A percentile compares a stretch with the other conserved stretches of the same genome.
phyloP scores from a whole-genome alignment of 2,113 vertebrate genomes.

The Vidua macroura region DNA sequence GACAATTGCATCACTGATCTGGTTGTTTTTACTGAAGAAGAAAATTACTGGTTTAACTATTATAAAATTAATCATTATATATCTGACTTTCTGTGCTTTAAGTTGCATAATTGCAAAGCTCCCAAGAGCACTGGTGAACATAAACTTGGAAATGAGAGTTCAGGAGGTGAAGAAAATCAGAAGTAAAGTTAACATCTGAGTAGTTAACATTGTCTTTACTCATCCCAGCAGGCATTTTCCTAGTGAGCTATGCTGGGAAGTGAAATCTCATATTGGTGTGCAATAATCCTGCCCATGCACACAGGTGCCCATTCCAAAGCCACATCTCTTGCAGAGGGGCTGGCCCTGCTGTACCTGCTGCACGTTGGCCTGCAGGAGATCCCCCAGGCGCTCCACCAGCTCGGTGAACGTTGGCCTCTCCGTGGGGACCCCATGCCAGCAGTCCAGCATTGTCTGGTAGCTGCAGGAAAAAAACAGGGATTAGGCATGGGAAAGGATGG shows the following conservation, averaged over 20 bases:
- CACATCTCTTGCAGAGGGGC: fast-evolving
- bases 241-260: background rate
- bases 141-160: background rate
- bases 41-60: slow-evolving; percentile 6
- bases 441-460: slow-evolving; percentile 94
- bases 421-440: slow-evolving; percentile 84
- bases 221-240: background rate
- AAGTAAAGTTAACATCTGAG: background rate
- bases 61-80: slow-evolving; percentile 5
- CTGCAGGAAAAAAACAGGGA: background rate
- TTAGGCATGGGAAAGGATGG: background rate
- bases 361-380: slow-evolving; percentile 93
- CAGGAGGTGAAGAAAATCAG: background rate
- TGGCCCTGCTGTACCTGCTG: slow-evolving; percentile 79
- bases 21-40: background rate
- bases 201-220: background rate
- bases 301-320: fast-evolving
- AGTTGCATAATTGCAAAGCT: background rate
- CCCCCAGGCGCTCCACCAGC: slow-evolving; percentile 87
- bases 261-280: background rate
- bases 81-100: background rate
- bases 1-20: slow-evolving; percentile 20
- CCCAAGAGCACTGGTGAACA: background rate
- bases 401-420: slow-evolving; percentile 87
- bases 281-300: fast-evolving